Evolutionary conservation across 1,140 invertebrate genomes (phyloP), one percentile per base, ranked within the genome.

Genomic region (Whitmania pigra): DNA sequence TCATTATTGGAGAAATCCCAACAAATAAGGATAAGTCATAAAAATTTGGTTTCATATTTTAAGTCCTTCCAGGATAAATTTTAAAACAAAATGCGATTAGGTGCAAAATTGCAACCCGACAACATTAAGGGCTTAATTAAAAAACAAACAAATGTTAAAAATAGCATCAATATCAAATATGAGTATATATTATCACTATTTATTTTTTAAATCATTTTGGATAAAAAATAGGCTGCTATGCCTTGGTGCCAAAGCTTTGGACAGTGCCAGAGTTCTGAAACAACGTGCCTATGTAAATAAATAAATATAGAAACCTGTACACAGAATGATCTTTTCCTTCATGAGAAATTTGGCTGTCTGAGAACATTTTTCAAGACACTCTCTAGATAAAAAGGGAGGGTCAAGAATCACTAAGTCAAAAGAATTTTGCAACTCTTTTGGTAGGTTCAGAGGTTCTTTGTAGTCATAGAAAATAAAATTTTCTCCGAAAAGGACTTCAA

Each of bases 381-480:
- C 93, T 76, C 93, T 88, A 0, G 92, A 90, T 9, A 97, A 82
- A 83, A 95, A 97, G 17, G 94, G 94, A 17, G 94, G 94, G 85
- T 97, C 94, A 0, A 89, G 91, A 71, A 97, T 85, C 3, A 97
- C 88, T 22, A 97, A 76, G 81, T 95, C 90, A 83, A 89, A 97
- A 29, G 80, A 79, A 22, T 79, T 74, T 63, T 84, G 82, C 40
- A 87, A 82, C 0, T 88, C 84, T 72, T 81, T 74, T 0, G 89
- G 86, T 18, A 96, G 78, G 67, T 88, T 84, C 53, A 89, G 80
- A 7, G 93, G 93, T 20, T 83, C 80, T 74, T 91, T 93, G 78
- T 94, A 96, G 80, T 97, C 92, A 78, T 95, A 97, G 71, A 87
- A 87, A 29, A 91, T 82, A 83, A 89, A 97, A 79, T 93, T 87